phyloP scores from a whole-genome alignment of 2,113 vertebrate species.

The Lepus europaeus region DNA sequence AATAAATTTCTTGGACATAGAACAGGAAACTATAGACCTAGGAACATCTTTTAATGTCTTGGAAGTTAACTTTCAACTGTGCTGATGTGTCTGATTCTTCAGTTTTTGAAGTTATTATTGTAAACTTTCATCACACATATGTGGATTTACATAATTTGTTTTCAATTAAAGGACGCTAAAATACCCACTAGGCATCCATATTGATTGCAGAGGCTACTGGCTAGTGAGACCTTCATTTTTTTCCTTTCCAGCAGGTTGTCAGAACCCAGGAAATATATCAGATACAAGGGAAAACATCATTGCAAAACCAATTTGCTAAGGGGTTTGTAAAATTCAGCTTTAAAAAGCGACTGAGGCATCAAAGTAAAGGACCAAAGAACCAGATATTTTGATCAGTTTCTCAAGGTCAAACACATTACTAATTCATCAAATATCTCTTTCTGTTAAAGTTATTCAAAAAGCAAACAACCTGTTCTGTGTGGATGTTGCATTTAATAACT shows the following conservation, averaged over 20 bases:
- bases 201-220: slow-evolving; percentile 75
- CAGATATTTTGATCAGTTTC: slow-evolving; percentile 85
- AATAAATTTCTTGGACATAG: slow-evolving; percentile 70
- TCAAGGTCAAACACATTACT: slow-evolving; percentile 88
- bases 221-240: slow-evolving; percentile 66
- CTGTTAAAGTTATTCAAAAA: slow-evolving; percentile 83
- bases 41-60: slow-evolving; percentile 65
- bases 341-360: slow-evolving; percentile 85
- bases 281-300: slow-evolving; percentile 85
- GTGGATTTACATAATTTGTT: slow-evolving; percentile 63
- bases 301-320: slow-evolving; percentile 88
- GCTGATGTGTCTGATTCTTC: slow-evolving; percentile 13
- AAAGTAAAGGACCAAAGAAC: slow-evolving; percentile 83
- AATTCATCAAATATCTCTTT: slow-evolving; percentile 87
- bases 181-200: slow-evolving; percentile 68
- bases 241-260: slow-evolving; percentile 77
- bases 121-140: slow-evolving; percentile 35
- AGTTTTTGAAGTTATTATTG: slow-evolving; percentile 33
- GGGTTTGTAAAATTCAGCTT: slow-evolving; percentile 87
- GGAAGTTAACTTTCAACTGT: slow-evolving; percentile 63
- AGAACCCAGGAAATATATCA: slow-evolving; percentile 83
- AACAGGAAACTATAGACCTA: slow-evolving; percentile 60
- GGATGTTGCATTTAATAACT: slow-evolving; percentile 83
- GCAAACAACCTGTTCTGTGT: slow-evolving; percentile 80
- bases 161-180: slow-evolving; percentile 60